Conservation (phyloP, 64 coral and sea anemone genomes). For the Porites lutea region DNA sequence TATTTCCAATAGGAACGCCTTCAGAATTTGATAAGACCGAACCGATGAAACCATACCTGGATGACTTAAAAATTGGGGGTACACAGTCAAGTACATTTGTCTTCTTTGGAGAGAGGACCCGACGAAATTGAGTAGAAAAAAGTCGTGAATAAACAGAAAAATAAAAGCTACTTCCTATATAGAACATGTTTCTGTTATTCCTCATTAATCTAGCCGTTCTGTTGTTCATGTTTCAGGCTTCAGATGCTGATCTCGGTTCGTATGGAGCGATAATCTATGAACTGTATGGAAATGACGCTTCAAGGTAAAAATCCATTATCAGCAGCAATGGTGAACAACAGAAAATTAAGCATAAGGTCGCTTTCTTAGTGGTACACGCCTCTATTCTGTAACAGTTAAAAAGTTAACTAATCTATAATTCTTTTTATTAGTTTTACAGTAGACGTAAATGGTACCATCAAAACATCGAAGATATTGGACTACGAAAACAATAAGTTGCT, state of each 20-base stretch:
- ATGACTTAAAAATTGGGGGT: too few relatives aligned
- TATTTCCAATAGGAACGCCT: too few relatives aligned
- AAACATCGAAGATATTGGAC: slow-evolving; percentile 46
- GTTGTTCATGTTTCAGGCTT: slow-evolving; percentile 42
- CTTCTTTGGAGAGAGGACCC: too few relatives aligned
- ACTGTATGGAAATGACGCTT: slow-evolving; percentile 53
- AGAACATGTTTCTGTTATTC: not conserved
- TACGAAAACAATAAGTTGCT: slow-evolving; percentile 30
- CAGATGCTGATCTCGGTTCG: slow-evolving; percentile 77
- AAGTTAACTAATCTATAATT: too few relatives aligned
- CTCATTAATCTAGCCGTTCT: not conserved
- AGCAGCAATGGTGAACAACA: not conserved
- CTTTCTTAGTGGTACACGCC: too few relatives aligned
- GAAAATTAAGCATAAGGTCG: not conserved
- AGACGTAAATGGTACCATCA: slow-evolving; percentile 56
- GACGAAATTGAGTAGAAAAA: too few relatives aligned
- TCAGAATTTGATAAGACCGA: too few relatives aligned
- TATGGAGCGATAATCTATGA: slow-evolving; percentile 83
- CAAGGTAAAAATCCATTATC: slow-evolving; percentile 48
- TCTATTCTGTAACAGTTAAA: too few relatives aligned
- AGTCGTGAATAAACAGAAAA: too few relatives aligned
- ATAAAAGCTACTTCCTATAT: too few relatives aligned
- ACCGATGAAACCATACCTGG: too few relatives aligned
- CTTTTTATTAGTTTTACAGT: slow-evolving; percentile 45
- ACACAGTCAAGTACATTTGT: too few relatives aligned